These are phyloP conservation scores for Orius laevigatus DNA, from an alignment of 1,140 invertebrate genomes.

Conservation along the genomic window DNA sequence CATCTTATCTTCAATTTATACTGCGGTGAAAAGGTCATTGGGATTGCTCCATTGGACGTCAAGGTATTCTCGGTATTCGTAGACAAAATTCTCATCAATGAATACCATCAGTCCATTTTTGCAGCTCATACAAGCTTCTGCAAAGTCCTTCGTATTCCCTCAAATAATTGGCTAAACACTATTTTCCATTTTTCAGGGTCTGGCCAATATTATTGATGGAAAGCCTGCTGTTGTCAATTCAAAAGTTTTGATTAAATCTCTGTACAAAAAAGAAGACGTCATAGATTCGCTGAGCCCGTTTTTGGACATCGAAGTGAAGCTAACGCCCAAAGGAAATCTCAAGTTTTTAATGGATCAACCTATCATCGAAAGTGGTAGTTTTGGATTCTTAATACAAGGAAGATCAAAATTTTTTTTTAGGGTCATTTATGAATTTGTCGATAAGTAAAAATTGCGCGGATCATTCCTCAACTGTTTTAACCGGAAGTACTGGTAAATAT, in stretches of 20 bases:
- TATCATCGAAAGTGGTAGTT: background rate
- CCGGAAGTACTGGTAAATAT: no score
- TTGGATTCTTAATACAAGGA: background rate
- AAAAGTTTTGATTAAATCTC: constrained; percentile 5
- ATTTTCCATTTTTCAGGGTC: no score
- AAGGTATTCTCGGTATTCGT: no score
- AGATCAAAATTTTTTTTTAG: background rate
- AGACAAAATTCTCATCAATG: no score
- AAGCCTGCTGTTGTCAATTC: constrained; percentile 1
- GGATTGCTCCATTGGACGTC: constrained; percentile 9
- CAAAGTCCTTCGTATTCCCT: no score
- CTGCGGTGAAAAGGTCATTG: constrained; percentile 9
- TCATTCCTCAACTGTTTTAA: no score
- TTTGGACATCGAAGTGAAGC: background rate
- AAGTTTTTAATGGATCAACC: background rate
- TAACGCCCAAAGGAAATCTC: constrained; percentile 2
- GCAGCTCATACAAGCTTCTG: no score
- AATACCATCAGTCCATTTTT: no score
- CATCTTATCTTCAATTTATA: constrained; percentile 9
- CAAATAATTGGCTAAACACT: no score
- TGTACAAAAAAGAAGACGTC: constrained; percentile 2
- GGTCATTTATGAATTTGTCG: background rate
- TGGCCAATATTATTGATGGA: no score
- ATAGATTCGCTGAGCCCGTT: constrained; percentile 3
- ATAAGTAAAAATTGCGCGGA: no score